These are phyloP conservation scores for Xiphophorus birchmanni DNA, from an alignment of 2,797 vertebrate genomes.

Conservation along the genomic window DNA sequence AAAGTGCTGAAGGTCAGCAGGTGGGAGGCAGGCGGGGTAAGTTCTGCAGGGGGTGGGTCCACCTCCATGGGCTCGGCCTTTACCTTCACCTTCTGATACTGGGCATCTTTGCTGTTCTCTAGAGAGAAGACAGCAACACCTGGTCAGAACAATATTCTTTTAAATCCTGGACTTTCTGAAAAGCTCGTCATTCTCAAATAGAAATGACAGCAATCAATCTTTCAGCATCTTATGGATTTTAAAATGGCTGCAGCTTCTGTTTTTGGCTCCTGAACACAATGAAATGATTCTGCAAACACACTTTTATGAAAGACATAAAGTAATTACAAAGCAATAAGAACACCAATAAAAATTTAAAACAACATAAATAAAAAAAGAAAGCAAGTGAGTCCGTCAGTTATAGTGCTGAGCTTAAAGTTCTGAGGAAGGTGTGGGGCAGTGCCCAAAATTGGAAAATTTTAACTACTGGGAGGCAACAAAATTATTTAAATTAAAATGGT, in stretches of 20 bases:
- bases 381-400: not conserved
- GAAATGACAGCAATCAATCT: not conserved
- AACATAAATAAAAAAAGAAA: not conserved
- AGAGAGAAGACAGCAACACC: conserved; percentile 70
- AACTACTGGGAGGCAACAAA: too few relatives aligned
- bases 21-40: conserved; percentile 81
- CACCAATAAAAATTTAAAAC: not conserved
- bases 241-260: not conserved
- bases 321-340: not conserved
- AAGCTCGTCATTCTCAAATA: not conserved
- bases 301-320: not conserved
- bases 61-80: conserved; percentile 99
- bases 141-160: conserved; percentile 1
- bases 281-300: not conserved
- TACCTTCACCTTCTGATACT: conserved; percentile 86
- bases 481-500: too few relatives aligned
- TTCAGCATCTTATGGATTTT: not conserved
- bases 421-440: not conserved
- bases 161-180: not conserved
- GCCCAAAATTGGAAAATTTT: not conserved
- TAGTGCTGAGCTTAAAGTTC: not conserved
- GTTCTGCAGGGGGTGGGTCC: conserved; percentile 83
- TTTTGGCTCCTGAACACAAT: not conserved
- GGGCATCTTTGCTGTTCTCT: conserved; percentile 94
- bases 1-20: conserved; percentile 93